phyloP scores from a whole-genome alignment of 2,888 invertebrate genomes.

The Drosophila infuscata region DNA sequence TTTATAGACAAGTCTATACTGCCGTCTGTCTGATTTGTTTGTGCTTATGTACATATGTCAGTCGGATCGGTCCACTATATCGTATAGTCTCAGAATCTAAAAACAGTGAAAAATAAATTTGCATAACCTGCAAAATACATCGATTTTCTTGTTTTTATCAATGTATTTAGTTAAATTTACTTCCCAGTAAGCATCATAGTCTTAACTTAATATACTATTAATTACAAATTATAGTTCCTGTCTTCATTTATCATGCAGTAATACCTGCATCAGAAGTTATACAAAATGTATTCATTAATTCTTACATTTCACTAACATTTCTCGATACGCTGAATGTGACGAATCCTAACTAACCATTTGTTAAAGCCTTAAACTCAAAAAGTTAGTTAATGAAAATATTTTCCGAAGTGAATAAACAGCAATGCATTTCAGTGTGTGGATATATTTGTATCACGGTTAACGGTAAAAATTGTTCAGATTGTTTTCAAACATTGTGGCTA shows the following conservation, averaged over 20 bases:
- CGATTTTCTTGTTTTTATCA: background rate
- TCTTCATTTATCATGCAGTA: background rate
- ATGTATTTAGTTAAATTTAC: background rate
- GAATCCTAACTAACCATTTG: slow-evolving; percentile 1
- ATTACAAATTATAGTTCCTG: background rate
- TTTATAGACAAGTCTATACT: background rate
- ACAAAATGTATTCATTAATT: background rate
- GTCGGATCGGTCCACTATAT: background rate
- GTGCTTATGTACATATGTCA: background rate
- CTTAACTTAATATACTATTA: background rate
- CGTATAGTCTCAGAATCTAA: background rate
- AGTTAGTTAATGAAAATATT: background rate
- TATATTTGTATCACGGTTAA: slow-evolving; percentile 10
- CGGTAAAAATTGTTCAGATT: slow-evolving; percentile 44
- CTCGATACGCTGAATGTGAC: background rate
- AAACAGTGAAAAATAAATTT: background rate
- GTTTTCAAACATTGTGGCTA: slow-evolving; percentile 55
- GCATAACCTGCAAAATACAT: background rate
- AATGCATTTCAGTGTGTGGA: slow-evolving; percentile 45
- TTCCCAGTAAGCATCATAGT: background rate
- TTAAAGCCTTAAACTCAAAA: background rate
- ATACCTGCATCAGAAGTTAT: background rate
- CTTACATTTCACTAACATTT: background rate
- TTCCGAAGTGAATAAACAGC: slow-evolving; percentile 43
- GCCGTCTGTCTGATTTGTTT: background rate